These are phyloP conservation scores for Achatina immaculata DNA, from an alignment of 1,140 invertebrate genomes.

Conservation along the genomic window DNA sequence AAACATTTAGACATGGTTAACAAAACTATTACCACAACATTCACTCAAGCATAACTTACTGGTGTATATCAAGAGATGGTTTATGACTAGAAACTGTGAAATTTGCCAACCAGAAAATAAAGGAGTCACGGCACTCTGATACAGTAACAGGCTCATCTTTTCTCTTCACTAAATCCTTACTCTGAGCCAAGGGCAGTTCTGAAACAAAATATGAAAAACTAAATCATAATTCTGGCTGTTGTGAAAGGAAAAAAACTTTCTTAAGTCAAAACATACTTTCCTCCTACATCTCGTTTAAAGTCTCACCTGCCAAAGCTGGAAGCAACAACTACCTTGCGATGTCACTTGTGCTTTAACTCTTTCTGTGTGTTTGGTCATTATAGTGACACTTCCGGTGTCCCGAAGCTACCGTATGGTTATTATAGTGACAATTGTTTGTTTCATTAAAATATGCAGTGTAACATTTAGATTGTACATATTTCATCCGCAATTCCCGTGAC, in stretches of 20 bases:
- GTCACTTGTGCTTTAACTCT: no score
- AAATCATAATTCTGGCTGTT: not conserved
- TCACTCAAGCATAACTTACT: no score
- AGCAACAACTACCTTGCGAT: no score
- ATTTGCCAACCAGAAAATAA: slow-evolving; percentile 61
- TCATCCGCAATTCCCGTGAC: no score
- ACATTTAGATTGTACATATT: no score
- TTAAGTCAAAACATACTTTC: not conserved
- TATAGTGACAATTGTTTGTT: no score
- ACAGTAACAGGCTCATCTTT: slow-evolving; percentile 59
- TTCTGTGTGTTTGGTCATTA: no score
- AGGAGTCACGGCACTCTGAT: slow-evolving; percentile 63
- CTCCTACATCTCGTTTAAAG: not conserved
- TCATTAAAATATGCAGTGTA: no score
- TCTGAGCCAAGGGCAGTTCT: slow-evolving; percentile 57
- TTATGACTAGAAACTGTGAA: slow-evolving; percentile 56
- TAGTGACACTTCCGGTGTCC: no score
- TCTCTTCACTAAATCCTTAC: slow-evolving; percentile 49
- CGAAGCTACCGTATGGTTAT: no score
- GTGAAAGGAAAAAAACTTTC: not conserved
- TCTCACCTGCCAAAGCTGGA: not conserved
- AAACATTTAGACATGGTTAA: no score
- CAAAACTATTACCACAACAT: no score
- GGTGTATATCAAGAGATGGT: slow-evolving; percentile 46
- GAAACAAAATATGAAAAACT: slow-evolving; percentile 1